Base-by-base conservation (phyloP, 2,797 vertebrate species). In the Parotocinclus haroldoi region DNA sequence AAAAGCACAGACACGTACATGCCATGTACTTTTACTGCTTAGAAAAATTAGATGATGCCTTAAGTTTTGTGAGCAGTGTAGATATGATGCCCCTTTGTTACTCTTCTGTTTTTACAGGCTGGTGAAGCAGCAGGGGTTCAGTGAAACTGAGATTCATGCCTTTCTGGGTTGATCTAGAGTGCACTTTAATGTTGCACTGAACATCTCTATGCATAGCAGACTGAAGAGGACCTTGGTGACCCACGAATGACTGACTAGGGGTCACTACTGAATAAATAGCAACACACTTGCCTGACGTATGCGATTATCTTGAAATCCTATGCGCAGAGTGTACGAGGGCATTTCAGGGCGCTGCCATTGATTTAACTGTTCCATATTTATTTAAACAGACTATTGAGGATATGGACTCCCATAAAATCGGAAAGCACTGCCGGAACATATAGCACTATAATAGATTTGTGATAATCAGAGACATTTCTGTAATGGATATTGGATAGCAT, bases 101-200 rank as follows among this genome's bases (percentile, higher is more conserved):
- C 0, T 13, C 17, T 16, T 46, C 10, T 61, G n/a, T 63, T 18
- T 6, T 75, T 17, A 65, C n/a, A 99, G 96, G 57, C 82, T 91
- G 74, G 76, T 96, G 75, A 88, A 89, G 82, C 86, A 93, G 81
- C 88, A 93, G 73, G 90, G 90, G 71, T 93, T 94, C 83, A 90
- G 83, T 63, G 85, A 92, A 67, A 89, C 92, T 58, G 93, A 96
- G 74, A 82, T 96, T 51, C 84, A 96, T 0, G 69, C 86, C 80
- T 97, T 98, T 83, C 91, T 84, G 75, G 90, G 88, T 63, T 97
- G 88, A 92, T 5, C 9, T 40, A 10, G 7, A 49, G 59, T 7
- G 53, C 11, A 6, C 53, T 27, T 48, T 49, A 12, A 17, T 16
- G 51, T 37, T 56, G 37, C 48, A 19, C 16, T 48, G 52, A n/a